phyloP scores from a whole-genome alignment of 2,113 vertebrate species.

The Cinclus cinclus region DNA sequence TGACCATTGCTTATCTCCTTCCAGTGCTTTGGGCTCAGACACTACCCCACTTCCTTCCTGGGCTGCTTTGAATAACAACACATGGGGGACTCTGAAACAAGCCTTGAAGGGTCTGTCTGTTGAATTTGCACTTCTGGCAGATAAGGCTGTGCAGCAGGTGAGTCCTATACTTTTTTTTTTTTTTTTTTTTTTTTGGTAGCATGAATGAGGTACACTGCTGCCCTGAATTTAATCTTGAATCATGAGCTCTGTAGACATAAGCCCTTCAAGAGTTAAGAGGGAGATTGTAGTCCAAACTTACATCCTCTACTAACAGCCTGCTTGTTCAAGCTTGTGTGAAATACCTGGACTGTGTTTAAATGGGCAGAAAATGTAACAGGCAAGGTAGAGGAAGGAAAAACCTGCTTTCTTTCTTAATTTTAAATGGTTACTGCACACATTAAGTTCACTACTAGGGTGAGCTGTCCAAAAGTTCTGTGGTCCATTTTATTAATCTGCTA shows the following conservation, averaged over 20 bases:
- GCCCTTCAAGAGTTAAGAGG: neutral
- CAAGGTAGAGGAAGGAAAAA: neutral
- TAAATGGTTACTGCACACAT: neutral
- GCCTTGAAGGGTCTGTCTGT: conserved; percentile 91
- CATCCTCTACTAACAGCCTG: neutral
- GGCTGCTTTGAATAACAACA: conserved; percentile 81
- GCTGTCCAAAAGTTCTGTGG: neutral
- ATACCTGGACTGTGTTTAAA: neutral
- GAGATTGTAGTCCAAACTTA: neutral
- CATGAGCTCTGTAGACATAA: neutral
- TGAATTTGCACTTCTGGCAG: conserved; percentile 89
- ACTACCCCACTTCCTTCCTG: conserved; percentile 84
- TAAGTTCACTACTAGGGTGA: neutral
- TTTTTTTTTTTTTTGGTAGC: neutral
- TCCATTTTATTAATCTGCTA: neutral
- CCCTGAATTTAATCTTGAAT: neutral
- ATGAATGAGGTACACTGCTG: neutral
- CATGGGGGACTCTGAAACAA: conserved; percentile 87
- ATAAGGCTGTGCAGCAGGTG: conserved; percentile 95
- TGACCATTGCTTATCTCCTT: neutral
- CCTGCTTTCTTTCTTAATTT: neutral
- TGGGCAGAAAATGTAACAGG: neutral
- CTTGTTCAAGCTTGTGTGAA: neutral
- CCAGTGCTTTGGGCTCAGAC: conserved; percentile 89
- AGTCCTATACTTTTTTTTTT: neutral